A percentile compares a stretch with the other conserved stretches of the same genome.
These are phyloP conservation scores for Drosophila parthenogenetica DNA, from an alignment of 2,888 invertebrate species.

Conservation along the genomic window DNA sequence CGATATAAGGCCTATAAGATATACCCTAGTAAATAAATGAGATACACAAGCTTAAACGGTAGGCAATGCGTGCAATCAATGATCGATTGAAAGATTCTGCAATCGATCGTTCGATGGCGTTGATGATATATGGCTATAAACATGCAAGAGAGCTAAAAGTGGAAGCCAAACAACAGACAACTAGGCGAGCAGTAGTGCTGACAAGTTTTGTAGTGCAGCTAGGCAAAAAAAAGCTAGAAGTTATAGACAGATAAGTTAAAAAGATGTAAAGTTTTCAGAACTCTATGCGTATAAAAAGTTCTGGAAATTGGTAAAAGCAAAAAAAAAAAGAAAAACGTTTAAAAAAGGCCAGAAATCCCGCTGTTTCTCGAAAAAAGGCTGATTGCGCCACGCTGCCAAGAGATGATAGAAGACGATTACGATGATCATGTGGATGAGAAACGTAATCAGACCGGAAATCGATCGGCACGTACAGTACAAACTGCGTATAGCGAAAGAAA, in stretches of 20 bases:
- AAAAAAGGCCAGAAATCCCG: too few species aligned
- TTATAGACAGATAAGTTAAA: too few species aligned
- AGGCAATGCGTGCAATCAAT: slow-evolving; percentile 22
- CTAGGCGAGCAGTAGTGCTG: slow-evolving; percentile 5
- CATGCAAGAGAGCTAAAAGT: slow-evolving; percentile 42
- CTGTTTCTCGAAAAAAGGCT: too few species aligned
- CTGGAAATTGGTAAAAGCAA: too few species aligned
- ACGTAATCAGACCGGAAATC: slow-evolving; percentile 83
- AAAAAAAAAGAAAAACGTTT: too few species aligned
- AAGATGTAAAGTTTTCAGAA: too few species aligned
- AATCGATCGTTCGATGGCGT: slow-evolving; percentile 48
- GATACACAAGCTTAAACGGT: background rate
- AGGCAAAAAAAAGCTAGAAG: too few species aligned
- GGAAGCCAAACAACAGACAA: slow-evolving; percentile 69
- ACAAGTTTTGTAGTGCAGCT: too few species aligned
- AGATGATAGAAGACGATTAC: slow-evolving; percentile 42
- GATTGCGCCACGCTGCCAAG: background rate
- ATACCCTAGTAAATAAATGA: background rate
- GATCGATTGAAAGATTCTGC: slow-evolving; percentile 29
- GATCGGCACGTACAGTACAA: slow-evolving; percentile 75
- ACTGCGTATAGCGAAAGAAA: too few species aligned
- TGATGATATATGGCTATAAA: slow-evolving; percentile 61
- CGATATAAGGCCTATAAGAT: background rate
- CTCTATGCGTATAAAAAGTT: too few species aligned
- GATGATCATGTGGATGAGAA: slow-evolving; percentile 70